phyloP scores from a whole-genome alignment of 2,888 invertebrate species.

The Dynastes tityus region DNA sequence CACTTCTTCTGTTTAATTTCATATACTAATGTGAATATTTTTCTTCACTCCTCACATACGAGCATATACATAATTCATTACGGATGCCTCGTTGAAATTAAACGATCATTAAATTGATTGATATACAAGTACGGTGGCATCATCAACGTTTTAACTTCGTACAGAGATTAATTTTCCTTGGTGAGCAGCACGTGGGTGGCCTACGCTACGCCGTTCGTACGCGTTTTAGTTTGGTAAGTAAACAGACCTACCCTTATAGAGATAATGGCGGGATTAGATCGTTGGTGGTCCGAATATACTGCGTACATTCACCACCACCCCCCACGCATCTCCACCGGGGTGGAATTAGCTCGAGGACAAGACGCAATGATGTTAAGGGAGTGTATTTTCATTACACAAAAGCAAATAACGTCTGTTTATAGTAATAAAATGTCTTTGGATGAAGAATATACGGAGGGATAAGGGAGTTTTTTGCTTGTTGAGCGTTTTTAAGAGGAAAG shows the following conservation, averaged over 20 bases:
- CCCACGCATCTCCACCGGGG: conserved; percentile 41
- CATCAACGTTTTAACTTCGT: conserved; percentile 11
- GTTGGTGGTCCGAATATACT: conserved; percentile 59
- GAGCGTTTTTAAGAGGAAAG: neutral
- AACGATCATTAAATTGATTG: conserved; percentile 47
- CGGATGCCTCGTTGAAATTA: neutral
- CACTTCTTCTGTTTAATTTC: too few relatives aligned
- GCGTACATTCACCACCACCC: conserved; percentile 38
- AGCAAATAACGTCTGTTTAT: conserved; percentile 50
- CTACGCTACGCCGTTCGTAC: conserved; percentile 24
- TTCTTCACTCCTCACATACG: neutral
- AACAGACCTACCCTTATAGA: conserved; percentile 60
- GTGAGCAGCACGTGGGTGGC: conserved; percentile 48
- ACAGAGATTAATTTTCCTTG: conserved; percentile 39
- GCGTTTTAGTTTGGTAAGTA: conserved; percentile 54
- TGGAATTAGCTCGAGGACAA: conserved; percentile 57
- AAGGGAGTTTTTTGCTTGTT: neutral
- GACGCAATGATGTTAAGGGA: conserved; percentile 20
- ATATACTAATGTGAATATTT: too few relatives aligned
- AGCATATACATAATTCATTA: conserved; percentile 6
- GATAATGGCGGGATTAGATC: conserved; percentile 62
- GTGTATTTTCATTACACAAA: conserved; percentile 51
- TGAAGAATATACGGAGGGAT: neutral
- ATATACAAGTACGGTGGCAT: conserved; percentile 24
- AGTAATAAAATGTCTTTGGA: conserved; percentile 47